These are phyloP conservation scores for Acanthosepion lycidas DNA, from an alignment of 2,888 invertebrate genomes.

Conservation along the genomic window DNA sequence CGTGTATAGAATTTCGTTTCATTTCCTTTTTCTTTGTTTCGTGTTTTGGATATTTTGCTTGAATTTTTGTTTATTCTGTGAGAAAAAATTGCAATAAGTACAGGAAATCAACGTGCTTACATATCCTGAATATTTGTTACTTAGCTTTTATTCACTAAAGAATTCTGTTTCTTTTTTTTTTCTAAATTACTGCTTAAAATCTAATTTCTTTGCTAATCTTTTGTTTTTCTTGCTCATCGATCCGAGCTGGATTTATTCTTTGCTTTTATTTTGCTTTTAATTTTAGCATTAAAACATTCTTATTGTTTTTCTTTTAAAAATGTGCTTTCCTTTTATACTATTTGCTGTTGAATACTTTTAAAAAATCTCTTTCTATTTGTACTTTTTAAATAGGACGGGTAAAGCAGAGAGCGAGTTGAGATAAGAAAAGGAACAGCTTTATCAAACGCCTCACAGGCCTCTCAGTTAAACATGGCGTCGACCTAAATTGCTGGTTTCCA, in stretches of 20 bases:
- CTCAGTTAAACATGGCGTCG: neutral
- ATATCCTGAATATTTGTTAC: slow-evolving; percentile 33
- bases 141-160: neutral
- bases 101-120: neutral
- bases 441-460: neutral
- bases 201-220: neutral
- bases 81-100: neutral
- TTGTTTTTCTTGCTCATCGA: neutral
- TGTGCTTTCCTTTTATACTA: neutral
- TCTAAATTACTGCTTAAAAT: neutral
- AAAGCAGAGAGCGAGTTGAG: neutral
- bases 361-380: neutral
- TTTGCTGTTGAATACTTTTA: neutral
- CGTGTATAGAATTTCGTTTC: neutral
- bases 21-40: neutral
- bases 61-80: neutral
- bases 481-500: neutral
- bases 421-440: no score
- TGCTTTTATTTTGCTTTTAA: neutral
- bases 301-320: neutral
- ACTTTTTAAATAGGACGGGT: neutral
- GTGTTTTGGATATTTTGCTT: neutral
- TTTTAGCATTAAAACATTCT: neutral
- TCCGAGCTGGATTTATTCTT: neutral
- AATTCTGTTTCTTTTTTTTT: neutral